These are phyloP conservation scores for Apamea crenata DNA, from an alignment of 2,888 invertebrate species.

Conservation along the genomic window DNA sequence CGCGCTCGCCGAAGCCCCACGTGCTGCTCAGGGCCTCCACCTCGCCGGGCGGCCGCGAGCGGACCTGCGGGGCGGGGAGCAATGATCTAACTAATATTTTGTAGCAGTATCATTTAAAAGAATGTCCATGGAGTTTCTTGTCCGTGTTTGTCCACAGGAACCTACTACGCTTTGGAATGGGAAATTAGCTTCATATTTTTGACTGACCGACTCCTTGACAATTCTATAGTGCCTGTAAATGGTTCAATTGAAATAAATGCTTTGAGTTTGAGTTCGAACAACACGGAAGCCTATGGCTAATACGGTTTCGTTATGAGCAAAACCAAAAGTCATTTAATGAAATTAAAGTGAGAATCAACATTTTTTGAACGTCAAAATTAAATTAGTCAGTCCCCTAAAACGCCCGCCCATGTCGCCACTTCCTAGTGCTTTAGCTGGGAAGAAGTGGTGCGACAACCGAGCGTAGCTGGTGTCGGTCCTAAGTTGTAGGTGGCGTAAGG, in stretches of 20 bases:
- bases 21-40: constrained; percentile 65
- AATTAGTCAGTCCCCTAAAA: neutral
- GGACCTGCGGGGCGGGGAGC: constrained; percentile 54
- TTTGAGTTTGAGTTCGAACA: neutral
- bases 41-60: constrained; percentile 84
- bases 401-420: too few species aligned
- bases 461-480: neutral
- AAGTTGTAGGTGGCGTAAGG: neutral
- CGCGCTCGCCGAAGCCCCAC: constrained; percentile 91
- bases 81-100: neutral
- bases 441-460: neutral
- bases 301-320: neutral
- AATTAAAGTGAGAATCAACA: neutral
- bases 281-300: neutral
- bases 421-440: neutral
- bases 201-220: too few species aligned
- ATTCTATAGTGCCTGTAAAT: too few species aligned
- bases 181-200: too few species aligned
- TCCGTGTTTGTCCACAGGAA: too few species aligned
- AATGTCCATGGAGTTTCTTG: neutral
- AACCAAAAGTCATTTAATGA: neutral
- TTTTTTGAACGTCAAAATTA: neutral
- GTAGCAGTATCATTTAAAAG: neutral
- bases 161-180: too few species aligned
- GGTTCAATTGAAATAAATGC: neutral